These are phyloP conservation scores for Heteronetta atricapilla DNA, from an alignment of 2,113 vertebrate genomes.

Conservation along the genomic window DNA sequence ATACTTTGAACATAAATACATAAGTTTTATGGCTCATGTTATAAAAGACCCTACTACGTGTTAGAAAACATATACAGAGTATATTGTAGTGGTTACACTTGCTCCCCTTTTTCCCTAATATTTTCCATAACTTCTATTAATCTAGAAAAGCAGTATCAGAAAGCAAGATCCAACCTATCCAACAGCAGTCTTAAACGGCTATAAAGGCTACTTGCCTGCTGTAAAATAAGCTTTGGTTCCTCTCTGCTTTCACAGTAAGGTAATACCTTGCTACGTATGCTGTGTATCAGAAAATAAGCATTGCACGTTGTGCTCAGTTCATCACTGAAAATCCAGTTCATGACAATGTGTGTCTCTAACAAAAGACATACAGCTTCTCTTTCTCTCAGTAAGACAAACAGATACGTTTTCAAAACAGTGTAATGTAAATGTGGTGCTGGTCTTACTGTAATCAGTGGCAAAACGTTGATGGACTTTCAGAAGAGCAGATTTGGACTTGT, in stretches of 20 bases:
- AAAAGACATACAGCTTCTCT: background rate
- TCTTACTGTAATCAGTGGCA: background rate
- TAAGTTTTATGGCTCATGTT: constrained; percentile 61
- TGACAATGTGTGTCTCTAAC: background rate
- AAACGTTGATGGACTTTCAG: background rate
- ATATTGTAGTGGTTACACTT: constrained; percentile 30
- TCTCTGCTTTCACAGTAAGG: background rate
- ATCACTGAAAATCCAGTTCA: background rate
- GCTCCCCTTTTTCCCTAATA: constrained; percentile 1
- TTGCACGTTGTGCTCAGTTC: background rate
- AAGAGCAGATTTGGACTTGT: background rate
- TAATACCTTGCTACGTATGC: background rate
- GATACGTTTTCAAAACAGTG: background rate
- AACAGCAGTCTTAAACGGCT: constrained; percentile 3
- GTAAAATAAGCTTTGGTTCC: constrained; percentile 49
- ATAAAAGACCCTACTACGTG: constrained; percentile 43
- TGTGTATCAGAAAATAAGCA: background rate
- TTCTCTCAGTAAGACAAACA: constrained; percentile 4
- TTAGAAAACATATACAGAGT: constrained; percentile 61
- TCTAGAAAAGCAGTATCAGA: constrained; percentile 19
- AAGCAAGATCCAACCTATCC: constrained; percentile 10
- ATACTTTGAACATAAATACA: constrained; percentile 65
- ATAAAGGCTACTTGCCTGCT: background rate
- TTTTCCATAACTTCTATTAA: background rate
- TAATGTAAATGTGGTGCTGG: background rate